Evolutionary conservation across 2,888 invertebrate genomes (phyloP), one percentile per base, ranked within the genome.

Genomic region (Alcis repandata): DNA sequence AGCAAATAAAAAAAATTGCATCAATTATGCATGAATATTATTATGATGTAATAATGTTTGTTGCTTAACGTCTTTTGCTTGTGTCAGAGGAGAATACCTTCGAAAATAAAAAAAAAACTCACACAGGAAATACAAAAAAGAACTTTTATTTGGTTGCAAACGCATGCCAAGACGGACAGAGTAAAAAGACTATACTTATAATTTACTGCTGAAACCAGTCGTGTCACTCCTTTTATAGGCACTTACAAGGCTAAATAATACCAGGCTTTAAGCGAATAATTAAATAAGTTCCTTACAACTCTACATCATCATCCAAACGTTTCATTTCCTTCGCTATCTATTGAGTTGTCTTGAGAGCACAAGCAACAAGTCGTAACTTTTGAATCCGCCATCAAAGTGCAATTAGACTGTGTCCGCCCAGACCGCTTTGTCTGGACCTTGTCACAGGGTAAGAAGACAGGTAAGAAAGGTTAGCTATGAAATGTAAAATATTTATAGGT

Each of bases 331-430:
- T 19, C 17, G 20, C 27, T 54, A 22, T 49, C 36, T 36, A 48
- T 62, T 45, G 36, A 32, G 33, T 56, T 41, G 40, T 46, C 51
- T 59, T 64, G 43, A 57, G 53, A 59, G 60, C 22, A 63, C 62
- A 53, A 67, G 69, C 71, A 77, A 77, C 75, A 77, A 51, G 76
- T 78, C 71, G 72, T 74, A 79, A 79, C 68, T 75, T 73, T 27
- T 70, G 74, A 78, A 82, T 77, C 76, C 64, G 67, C 77, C 73
- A 85, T 86, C 82, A 83, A 82, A 82, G 80, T 74, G 78, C 83
- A 82, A 86, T 86, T 86, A 84, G 79, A 83, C 59, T 68, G 72
- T 78, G 75, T 71, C 72, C 72, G 66, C 71, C 63, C 59, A 74
- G 80, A 81, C 76, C 86, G 77, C 79, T 84, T 84, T 84, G 85